Percentiles rank a stretch among this genome's conserved stretches.
phyloP scores from a whole-genome alignment of 2,113 vertebrate genomes.

The Lipotes vexillifer region DNA sequence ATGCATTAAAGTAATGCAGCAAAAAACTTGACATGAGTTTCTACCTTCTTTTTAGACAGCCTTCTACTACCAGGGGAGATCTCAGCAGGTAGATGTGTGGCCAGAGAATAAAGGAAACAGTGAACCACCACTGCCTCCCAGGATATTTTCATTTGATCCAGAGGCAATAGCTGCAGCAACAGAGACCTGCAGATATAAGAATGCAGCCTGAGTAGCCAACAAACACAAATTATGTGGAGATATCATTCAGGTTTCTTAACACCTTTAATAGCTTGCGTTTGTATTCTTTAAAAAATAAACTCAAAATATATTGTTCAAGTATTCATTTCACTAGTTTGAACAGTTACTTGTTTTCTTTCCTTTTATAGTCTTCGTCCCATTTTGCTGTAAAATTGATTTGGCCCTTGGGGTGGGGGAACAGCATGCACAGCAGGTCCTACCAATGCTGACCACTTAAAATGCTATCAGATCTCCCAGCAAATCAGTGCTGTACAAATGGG shows the following conservation, averaged over 20 bases:
- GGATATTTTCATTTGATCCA: background rate
- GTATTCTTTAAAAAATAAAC: background rate
- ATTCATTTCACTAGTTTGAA: background rate
- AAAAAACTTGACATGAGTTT: background rate
- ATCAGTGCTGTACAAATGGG: slow-evolving; percentile 60
- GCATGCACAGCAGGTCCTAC: background rate
- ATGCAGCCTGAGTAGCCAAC: background rate
- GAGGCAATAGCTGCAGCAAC: background rate
- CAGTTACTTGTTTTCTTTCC: background rate
- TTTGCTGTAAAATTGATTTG: background rate
- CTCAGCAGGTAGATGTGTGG: background rate
- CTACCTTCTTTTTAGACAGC: background rate
- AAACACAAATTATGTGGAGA: background rate
- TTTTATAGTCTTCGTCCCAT: background rate
- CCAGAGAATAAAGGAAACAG: background rate
- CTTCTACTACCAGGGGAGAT: background rate
- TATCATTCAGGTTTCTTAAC: background rate
- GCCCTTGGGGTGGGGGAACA: background rate
- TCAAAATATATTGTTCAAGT: background rate
- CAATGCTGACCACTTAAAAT: slow-evolving; percentile 51
- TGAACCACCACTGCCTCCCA: background rate
- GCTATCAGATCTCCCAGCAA: slow-evolving; percentile 51
- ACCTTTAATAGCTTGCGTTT: background rate
- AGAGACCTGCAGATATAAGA: background rate
- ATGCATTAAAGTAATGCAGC: background rate